Evolutionary conservation across 2,797 vertebrate genomes (phyloP).

Genomic region (Pelodytes ibericus): DNA sequence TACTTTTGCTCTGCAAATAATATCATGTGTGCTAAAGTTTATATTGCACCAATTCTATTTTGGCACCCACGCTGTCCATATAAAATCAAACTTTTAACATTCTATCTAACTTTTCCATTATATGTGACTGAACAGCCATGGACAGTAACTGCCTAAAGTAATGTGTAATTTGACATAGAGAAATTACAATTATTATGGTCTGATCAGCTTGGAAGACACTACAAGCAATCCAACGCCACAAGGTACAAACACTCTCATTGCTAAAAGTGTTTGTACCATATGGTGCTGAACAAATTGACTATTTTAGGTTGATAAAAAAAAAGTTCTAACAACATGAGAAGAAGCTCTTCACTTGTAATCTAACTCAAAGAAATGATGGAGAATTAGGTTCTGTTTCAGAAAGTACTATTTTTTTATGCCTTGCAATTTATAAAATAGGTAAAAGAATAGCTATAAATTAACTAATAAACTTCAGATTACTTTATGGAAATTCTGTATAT

Average conservation of each 20-base stretch:
- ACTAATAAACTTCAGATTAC: not conserved
- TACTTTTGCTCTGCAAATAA: too few relatives aligned
- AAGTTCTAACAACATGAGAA: constrained; percentile 32
- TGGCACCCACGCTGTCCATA: too few relatives aligned
- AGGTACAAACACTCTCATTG: constrained; percentile 48
- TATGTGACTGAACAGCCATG: constrained; percentile 49
- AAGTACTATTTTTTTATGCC: not conserved
- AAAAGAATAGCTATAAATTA: not conserved
- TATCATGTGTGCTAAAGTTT: too few relatives aligned
- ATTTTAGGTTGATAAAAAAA: constrained; percentile 40
- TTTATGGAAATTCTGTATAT: not conserved
- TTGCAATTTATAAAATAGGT: not conserved
- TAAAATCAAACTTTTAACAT: constrained; percentile 54
- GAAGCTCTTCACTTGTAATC: constrained; percentile 19
- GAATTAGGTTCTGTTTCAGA: not conserved
- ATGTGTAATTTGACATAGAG: constrained; percentile 55
- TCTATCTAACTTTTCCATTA: constrained; percentile 52
- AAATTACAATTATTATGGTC: constrained; percentile 51
- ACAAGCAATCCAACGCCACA: constrained; percentile 32
- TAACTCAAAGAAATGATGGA: constrained; percentile 6
- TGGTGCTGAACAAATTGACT: constrained; percentile 43
- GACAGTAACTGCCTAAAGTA: constrained; percentile 48
- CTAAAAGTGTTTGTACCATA: constrained; percentile 27
- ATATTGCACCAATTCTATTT: too few relatives aligned
- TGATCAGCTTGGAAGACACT: constrained; percentile 39